Percentiles rank a stretch among this genome's conserved stretches.
Evolutionary conservation across 1,140 invertebrate species (phyloP).

Genomic region (Sinella curviseta): DNA sequence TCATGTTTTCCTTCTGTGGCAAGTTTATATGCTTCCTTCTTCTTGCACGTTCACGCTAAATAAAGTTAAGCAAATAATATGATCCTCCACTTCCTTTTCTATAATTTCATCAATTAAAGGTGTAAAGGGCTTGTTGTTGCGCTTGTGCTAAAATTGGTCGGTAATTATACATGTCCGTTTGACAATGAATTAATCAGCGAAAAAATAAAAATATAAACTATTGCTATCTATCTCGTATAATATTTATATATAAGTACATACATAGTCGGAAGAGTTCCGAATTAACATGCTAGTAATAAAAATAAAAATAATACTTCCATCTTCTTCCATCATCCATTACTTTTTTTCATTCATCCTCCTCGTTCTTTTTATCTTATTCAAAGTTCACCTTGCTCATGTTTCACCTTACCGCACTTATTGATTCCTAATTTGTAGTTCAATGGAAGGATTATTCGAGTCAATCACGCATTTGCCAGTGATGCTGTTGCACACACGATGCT

Average conservation of each 20-base stretch:
- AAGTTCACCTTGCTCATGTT: not conserved
- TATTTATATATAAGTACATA: not conserved
- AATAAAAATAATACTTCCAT: not conserved
- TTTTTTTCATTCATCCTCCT: not conserved
- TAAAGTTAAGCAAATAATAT: too few relatives aligned
- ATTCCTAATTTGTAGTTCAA: not conserved
- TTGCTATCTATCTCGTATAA: too few relatives aligned
- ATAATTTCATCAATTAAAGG: too few relatives aligned
- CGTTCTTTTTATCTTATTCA: not conserved
- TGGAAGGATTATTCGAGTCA: not conserved
- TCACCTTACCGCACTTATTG: not conserved
- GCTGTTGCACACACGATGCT: not conserved
- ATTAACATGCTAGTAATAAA: not conserved
- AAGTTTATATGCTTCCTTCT: too few relatives aligned
- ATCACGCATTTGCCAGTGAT: not conserved
- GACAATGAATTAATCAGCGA: too few relatives aligned
- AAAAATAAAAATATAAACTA: too few relatives aligned
- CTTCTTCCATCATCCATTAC: not conserved
- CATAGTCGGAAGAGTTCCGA: not conserved
- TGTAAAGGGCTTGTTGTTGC: too few relatives aligned
- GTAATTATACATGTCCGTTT: too few relatives aligned
- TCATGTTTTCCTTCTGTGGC: too few relatives aligned
- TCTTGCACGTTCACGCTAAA: too few relatives aligned
- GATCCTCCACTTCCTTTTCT: too few relatives aligned
- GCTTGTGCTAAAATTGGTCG: too few relatives aligned